Evolutionary conservation across 2,888 invertebrate species (phyloP), one percentile per base, ranked within the genome.

Genomic region (Drosophila sordidula): DNA sequence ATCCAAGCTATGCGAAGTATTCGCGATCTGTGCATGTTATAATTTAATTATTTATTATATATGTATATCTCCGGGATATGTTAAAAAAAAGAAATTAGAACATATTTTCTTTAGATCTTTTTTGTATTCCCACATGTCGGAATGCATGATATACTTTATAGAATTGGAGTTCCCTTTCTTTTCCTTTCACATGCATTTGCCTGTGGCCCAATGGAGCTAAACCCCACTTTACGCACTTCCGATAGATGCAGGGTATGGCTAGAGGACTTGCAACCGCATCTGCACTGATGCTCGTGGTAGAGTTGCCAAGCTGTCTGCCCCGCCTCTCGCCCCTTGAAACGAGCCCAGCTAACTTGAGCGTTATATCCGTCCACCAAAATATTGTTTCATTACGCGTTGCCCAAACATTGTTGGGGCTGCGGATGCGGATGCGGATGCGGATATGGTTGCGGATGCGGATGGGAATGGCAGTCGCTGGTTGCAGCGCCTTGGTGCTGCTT

Each of bases 381-480:
- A 78, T 83, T 78, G 73, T 87, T 86, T 88, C 78, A 76, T 86
- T 86, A 86, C 73, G 87, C 85, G 79, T 68, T 83, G 78, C 71
- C 65, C 79, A 81, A 87, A 84, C 87, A 79, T 66, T 72, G 79
- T 61, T 59, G 61, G 50, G 36, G 22, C 36, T 57, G 69, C 38
- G 58, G 70, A 47, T 56, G 50, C 41, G 44, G 47, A 22, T 29
- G 65, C 3, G 34, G 41, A 29, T 62, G 51, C n/a, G 55, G 29
- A 16, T 18, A 38, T n/a, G 58, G 36, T 25, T 51, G 46, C 26
- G 52, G 55, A 44, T 59, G 57, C 32, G 41, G 55, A 44, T 59
- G 57, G 26, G 41, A 6, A 42, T 45, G 56, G 41, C 8, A 58
- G 39, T 11, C 6, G n/a, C 18, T 44, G 29, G 32, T 32, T 34